phyloP scores from a whole-genome alignment of 2,797 vertebrate species.

The Benthosema pterotum region DNA sequence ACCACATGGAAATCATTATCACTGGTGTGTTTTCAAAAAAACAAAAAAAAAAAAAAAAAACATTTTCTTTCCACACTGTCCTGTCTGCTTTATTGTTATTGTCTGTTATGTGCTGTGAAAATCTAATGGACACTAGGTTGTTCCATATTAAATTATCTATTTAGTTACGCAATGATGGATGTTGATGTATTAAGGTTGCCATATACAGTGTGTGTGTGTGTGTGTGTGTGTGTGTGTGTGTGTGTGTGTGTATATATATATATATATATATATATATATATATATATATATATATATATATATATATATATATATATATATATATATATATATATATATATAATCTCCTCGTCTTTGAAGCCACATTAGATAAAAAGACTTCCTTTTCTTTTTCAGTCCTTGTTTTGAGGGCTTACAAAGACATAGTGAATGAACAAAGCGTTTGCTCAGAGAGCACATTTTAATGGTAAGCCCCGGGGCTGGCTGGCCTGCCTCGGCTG shows the following conservation, averaged over 20 bases:
- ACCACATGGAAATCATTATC: neutral
- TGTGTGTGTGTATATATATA: no score
- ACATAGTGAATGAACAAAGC: constrained; percentile 72
- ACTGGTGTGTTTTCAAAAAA: neutral
- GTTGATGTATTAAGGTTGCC: constrained; percentile 47
- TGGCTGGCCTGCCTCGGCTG: constrained; percentile 43
- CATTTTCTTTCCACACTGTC: constrained; percentile 26
- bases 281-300: no score
- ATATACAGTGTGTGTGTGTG: no score
- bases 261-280: no score
- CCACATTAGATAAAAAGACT: constrained; percentile 53
- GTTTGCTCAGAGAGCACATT: constrained; percentile 65
- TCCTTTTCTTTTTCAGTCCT: constrained; percentile 52
- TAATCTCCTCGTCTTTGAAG: constrained; percentile 62
- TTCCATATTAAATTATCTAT: constrained; percentile 37
- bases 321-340: no score
- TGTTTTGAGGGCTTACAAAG: constrained; percentile 68
- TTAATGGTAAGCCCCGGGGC: constrained; percentile 57
- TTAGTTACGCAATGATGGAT: constrained; percentile 45
- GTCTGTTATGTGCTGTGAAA: constrained; percentile 29
- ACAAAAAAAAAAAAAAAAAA: no score
- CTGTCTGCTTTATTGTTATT: constrained; percentile 30
- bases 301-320: no score
- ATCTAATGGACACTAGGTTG: constrained; percentile 20
- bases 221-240: no score